Percentiles rank a stretch among this genome's conserved stretches.
Conservation (phyloP, 1,140 invertebrate species). For the Helicoverpa zea region DNA sequence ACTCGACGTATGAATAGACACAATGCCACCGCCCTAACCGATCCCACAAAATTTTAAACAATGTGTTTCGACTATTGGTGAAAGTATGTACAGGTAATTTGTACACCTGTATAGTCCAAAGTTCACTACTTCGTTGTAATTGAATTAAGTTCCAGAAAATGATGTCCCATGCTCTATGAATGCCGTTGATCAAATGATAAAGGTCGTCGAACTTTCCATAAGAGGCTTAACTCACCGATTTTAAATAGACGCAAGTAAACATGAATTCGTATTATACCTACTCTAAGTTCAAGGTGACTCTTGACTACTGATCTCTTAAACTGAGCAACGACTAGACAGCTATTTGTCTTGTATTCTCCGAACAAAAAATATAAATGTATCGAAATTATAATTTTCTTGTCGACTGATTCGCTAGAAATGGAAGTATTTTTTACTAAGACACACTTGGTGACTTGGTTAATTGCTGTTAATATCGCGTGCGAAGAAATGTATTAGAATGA, state of each 20-base stretch:
- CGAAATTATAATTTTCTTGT: slow-evolving; percentile 20
- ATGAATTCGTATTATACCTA: slow-evolving; percentile 62
- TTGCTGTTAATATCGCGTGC: slow-evolving; percentile 44
- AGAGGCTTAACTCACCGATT: slow-evolving; percentile 56
- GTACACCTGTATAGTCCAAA: slow-evolving; percentile 52
- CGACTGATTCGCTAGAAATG: slow-evolving; percentile 24
- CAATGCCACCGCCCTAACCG: slow-evolving; percentile 60
- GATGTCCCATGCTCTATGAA: slow-evolving; percentile 21
- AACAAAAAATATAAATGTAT: slow-evolving; percentile 36
- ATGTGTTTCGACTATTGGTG: slow-evolving; percentile 54
- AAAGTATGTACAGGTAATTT: slow-evolving; percentile 50
- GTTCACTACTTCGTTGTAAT: slow-evolving; percentile 2
- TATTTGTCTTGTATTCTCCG: slow-evolving; percentile 39
- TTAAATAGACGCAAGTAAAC: slow-evolving; percentile 62
- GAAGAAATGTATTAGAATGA: slow-evolving; percentile 29
- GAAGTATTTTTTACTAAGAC: slow-evolving; percentile 40
- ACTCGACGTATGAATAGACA: slow-evolving; percentile 58
- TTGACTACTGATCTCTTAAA: slow-evolving; percentile 47
- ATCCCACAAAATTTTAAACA: slow-evolving; percentile 69
- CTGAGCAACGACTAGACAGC: slow-evolving; percentile 44
- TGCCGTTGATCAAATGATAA: slow-evolving; percentile 45
- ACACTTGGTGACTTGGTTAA: slow-evolving; percentile 50
- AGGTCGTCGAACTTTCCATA: slow-evolving; percentile 62
- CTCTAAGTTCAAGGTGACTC: slow-evolving; percentile 66
- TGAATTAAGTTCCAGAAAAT: slow-evolving; percentile 16